phyloP scores from a whole-genome alignment of 2,888 invertebrate genomes.

The Drosophila greeni region DNA sequence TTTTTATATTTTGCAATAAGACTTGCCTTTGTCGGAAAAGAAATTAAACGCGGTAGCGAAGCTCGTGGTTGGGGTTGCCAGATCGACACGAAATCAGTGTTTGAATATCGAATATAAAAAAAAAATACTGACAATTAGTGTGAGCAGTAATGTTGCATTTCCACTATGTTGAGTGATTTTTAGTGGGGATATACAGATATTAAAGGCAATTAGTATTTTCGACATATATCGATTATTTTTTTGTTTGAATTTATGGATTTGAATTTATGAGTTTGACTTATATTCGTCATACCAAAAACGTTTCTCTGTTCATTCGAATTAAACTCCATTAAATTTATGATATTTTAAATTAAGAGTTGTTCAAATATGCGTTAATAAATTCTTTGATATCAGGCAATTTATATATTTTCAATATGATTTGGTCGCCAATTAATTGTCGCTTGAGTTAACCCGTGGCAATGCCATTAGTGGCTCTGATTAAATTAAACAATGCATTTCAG shows the following conservation, averaged over 20 bases:
- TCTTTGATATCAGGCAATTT: neutral
- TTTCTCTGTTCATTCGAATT: neutral
- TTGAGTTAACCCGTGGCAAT: constrained; percentile 2
- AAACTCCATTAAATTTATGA: neutral
- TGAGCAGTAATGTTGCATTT: neutral
- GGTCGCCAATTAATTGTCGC: constrained; percentile 5
- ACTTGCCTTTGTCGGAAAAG: neutral
- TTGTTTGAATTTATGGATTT: no score
- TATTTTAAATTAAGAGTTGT: neutral
- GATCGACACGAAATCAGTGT: neutral
- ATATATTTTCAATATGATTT: constrained; percentile 6
- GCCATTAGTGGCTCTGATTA: constrained; percentile 21
- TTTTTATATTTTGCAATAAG: neutral
- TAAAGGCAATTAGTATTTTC: no score
- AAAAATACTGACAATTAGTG: neutral
- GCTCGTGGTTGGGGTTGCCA: neutral
- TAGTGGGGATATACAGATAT: no score
- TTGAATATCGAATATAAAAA: neutral
- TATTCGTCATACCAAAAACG: neutral
- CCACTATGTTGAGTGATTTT: neutral
- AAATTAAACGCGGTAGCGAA: neutral
- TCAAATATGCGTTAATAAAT: neutral
- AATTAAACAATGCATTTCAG: constrained; percentile 34
- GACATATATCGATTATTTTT: no score
- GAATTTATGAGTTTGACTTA: neutral